Percentiles rank a stretch among this genome's conserved stretches.
These are phyloP conservation scores for Thera britannica DNA, from an alignment of 2,888 invertebrate genomes.

Conservation along the genomic window DNA sequence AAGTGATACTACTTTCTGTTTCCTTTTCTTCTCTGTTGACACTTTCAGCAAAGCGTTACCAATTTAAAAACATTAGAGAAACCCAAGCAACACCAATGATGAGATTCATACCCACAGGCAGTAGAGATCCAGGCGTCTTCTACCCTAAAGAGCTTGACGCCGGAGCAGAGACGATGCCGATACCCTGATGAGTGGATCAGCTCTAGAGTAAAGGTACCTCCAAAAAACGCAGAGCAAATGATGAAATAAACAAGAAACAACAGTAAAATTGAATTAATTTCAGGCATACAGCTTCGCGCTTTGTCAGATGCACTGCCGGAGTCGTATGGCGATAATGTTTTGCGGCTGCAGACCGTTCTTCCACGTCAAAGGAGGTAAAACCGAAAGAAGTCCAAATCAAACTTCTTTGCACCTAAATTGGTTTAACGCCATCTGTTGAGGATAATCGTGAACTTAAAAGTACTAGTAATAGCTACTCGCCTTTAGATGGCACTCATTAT, in stretches of 20 bases:
- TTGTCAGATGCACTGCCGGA: conserved; percentile 83
- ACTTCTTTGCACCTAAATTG: not conserved
- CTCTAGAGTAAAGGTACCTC: conserved; percentile 61
- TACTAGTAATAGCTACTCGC: conserved; percentile 3
- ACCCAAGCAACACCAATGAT: not conserved
- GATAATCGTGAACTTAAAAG: too few species aligned
- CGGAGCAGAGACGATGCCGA: conserved; percentile 72
- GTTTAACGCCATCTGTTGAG: too few species aligned
- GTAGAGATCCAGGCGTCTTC: conserved; percentile 72
- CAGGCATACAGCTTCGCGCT: conserved; percentile 83
- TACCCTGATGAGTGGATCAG: conserved; percentile 78
- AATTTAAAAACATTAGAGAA: too few species aligned
- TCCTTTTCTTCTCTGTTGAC: too few species aligned
- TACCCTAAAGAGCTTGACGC: conserved; percentile 62
- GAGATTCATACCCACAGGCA: conserved; percentile 47
- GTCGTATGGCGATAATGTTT: conserved; percentile 76
- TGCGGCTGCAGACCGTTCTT: conserved; percentile 84
- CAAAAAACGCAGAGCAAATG: too few species aligned
- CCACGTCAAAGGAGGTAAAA: conserved; percentile 74
- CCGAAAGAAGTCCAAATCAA: not conserved
- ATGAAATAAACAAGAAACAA: too few species aligned
- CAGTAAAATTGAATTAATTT: conserved; percentile 23
- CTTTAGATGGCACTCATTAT: conserved; percentile 11
- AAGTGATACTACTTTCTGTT: too few species aligned
- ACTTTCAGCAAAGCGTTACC: too few species aligned